Conservation (phyloP, 2,797 vertebrate species). For the Crax fasciolata region DNA sequence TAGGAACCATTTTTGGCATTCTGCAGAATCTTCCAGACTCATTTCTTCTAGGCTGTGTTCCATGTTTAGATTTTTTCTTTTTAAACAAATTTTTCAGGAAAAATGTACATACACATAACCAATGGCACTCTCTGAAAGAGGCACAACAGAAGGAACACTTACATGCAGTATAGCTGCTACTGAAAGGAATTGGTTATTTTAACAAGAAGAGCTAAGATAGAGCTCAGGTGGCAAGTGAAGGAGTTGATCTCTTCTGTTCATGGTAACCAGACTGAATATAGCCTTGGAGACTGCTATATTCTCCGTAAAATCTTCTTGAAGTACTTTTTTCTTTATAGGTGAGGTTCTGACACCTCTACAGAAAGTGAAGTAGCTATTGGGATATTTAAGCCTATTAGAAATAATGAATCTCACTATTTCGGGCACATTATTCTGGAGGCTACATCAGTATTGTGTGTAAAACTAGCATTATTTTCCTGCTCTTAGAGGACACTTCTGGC, state of each 20-base stretch:
- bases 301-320: background rate
- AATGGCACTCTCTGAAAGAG: background rate
- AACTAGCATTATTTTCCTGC: background rate
- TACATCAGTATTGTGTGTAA: background rate
- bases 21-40: background rate
- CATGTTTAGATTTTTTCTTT: background rate
- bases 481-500: background rate
- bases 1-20: background rate
- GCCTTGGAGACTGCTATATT: background rate
- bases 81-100: background rate
- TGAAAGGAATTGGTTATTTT: background rate
- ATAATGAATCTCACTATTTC: background rate
- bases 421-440: rapidly evolving
- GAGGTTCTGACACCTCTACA: background rate
- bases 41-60: background rate
- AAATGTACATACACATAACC: background rate
- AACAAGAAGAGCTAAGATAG: background rate
- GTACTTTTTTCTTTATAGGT: background rate
- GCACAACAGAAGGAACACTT: background rate
- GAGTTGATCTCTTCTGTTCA: background rate
- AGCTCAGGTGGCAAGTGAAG: background rate
- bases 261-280: background rate
- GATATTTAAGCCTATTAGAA: background rate
- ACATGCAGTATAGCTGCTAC: background rate
- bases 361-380: background rate